Evolutionary conservation across 1,140 invertebrate species (phyloP).

Genomic region (Metaphire vulgaris): DNA sequence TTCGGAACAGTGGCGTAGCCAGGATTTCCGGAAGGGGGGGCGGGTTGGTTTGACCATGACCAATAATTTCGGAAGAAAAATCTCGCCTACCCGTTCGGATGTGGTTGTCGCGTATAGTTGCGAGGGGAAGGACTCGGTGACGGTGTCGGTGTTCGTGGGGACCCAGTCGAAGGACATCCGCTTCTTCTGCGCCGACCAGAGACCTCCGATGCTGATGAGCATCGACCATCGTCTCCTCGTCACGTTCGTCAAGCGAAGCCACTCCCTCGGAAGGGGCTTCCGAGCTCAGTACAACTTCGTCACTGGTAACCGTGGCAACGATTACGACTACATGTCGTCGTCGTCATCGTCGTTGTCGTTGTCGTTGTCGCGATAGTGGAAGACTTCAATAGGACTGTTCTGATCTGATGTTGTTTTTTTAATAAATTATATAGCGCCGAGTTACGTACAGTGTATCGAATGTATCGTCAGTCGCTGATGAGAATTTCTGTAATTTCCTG

Average conservation of each 20-base stretch:
- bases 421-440: background rate
- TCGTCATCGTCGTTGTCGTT: background rate
- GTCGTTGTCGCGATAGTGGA: background rate
- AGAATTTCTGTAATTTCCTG: too few relatives aligned
- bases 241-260: slow-evolving; percentile 68
- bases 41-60: too few relatives aligned
- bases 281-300: slow-evolving; percentile 77
- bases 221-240: slow-evolving; percentile 72
- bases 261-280: slow-evolving; percentile 63
- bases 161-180: slow-evolving; percentile 73
- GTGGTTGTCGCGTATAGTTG: too few relatives aligned
- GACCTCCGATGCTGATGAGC: slow-evolving; percentile 79
- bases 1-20: too few relatives aligned
- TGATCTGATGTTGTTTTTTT: background rate
- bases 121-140: slow-evolving; percentile 66
- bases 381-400: background rate
- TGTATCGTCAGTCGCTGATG: background rate
- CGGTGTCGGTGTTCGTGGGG: slow-evolving; percentile 69
- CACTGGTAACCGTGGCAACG: slow-evolving; percentile 62
- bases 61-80: too few relatives aligned
- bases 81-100: too few relatives aligned
- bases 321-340: background rate
- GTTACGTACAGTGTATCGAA: background rate
- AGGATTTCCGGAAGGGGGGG: too few relatives aligned
- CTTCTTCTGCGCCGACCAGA: slow-evolving; percentile 69